Percentiles rank a stretch among this genome's conserved stretches.
Evolutionary conservation across 2,888 invertebrate genomes (phyloP).

Genomic region (Xylota segnis): DNA sequence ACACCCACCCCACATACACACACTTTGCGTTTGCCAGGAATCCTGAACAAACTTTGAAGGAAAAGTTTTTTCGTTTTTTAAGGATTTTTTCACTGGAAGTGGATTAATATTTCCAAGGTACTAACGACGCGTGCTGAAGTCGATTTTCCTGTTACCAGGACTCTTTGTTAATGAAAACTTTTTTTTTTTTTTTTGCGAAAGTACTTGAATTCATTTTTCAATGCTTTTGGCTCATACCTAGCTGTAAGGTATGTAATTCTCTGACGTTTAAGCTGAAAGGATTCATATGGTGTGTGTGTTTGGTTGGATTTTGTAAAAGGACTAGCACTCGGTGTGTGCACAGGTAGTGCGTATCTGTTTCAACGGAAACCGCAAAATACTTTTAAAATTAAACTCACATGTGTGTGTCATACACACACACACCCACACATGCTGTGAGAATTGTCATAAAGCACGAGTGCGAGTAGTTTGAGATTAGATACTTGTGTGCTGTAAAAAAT

Average conservation of each 20-base stretch:
- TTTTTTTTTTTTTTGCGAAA: conserved; percentile 4
- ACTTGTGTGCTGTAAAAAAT: conserved; percentile 8
- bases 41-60: conserved; percentile 1
- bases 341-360: background rate
- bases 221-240: background rate
- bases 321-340: background rate
- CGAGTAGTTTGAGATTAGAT: conserved; percentile 5
- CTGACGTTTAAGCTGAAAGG: background rate
- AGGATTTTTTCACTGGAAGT: background rate
- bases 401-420: background rate
- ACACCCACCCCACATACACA: background rate
- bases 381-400: background rate
- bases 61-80: background rate
- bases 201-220: background rate
- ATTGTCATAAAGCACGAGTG: background rate
- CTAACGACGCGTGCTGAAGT: background rate
- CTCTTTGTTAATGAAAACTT: background rate
- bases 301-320: background rate
- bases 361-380: conserved; percentile 9
- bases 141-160: background rate
- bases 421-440: background rate
- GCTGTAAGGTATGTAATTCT: background rate
- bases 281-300: background rate
- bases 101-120: conserved; percentile 15
- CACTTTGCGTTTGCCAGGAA: background rate